These are phyloP conservation scores for Penelope pileata DNA, from an alignment of 2,113 vertebrate genomes.

Conservation along the genomic window DNA sequence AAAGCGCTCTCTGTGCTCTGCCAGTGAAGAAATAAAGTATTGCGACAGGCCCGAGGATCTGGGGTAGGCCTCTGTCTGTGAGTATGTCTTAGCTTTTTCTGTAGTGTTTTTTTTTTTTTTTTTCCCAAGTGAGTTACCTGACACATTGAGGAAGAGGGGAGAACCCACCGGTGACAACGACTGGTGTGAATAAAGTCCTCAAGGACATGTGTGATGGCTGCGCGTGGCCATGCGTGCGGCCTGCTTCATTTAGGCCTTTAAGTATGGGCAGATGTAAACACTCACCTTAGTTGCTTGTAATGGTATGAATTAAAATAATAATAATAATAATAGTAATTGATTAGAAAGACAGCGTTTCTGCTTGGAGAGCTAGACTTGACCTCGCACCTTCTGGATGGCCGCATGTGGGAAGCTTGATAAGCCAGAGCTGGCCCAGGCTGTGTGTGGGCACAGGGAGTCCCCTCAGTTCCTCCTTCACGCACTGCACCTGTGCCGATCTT, in stretches of 20 bases:
- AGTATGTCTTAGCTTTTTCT: no score
- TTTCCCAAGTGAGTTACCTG: not conserved
- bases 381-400: not conserved
- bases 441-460: not conserved
- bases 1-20: not conserved
- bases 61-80: not conserved
- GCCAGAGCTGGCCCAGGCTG: not conserved
- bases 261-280: not conserved
- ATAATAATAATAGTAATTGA: not conserved
- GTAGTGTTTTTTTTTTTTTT: not conserved
- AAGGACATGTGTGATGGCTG: not conserved
- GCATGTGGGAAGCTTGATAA: not conserved
- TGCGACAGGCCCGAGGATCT: not conserved
- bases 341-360: not conserved
- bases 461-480: not conserved
- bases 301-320: not conserved
- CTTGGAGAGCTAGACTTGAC: not conserved
- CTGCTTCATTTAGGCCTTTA: not conserved
- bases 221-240: rapidly evolving
- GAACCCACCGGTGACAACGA: rapidly evolving
- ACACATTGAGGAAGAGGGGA: not conserved
- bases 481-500: not conserved
- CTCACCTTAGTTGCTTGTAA: not conserved
- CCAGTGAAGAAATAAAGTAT: not conserved
- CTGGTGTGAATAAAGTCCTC: not conserved